Conservation (phyloP, 2,113 vertebrate species). For the Mormyrus iriodes region DNA sequence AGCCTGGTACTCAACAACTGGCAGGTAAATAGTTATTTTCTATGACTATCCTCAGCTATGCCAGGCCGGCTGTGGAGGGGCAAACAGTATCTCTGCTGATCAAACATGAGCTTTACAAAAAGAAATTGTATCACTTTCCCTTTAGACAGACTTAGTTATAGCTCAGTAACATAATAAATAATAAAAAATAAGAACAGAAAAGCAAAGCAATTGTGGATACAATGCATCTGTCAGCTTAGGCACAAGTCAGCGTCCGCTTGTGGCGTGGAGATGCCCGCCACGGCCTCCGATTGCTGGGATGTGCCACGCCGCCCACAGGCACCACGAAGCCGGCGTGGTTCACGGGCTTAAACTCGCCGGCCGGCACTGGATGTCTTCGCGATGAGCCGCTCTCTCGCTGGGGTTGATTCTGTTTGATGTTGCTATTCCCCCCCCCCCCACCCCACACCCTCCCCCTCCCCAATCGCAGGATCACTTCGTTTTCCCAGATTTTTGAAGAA, state of each 20-base stretch:
- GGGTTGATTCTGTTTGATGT: background rate
- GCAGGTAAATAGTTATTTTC: constrained; percentile 21
- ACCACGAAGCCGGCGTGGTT: constrained; percentile 68
- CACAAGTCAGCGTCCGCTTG: constrained; percentile 91
- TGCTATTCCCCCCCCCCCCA: background rate
- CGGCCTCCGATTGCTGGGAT: constrained; percentile 99
- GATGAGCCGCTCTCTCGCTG: constrained; percentile 47
- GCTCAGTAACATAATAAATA: constrained; percentile 97
- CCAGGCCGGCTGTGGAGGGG: constrained; percentile 25
- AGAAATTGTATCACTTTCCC: constrained; percentile 72
- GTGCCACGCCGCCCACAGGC: constrained; percentile 46
- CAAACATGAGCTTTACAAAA: constrained; percentile 56
- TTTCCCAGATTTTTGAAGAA: constrained; percentile 69
- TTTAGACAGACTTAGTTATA: constrained; percentile 72
- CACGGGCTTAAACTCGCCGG: constrained; percentile 70
- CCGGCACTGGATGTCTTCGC: constrained; percentile 54
- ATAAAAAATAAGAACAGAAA: constrained; percentile 15
- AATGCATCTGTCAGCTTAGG: constrained; percentile 99
- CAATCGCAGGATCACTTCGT: constrained; percentile 72
- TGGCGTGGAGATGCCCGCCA: constrained; percentile 73
- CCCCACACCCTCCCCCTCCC: background rate
- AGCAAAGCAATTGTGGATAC: constrained; percentile 79
- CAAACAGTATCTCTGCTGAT: constrained; percentile 75
- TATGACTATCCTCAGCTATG: background rate
- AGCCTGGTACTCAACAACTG: constrained; percentile 11